Base-by-base conservation (phyloP, 37 sponge, comb jelly and placozoan species). In the Hormiphora californensis region DNA sequence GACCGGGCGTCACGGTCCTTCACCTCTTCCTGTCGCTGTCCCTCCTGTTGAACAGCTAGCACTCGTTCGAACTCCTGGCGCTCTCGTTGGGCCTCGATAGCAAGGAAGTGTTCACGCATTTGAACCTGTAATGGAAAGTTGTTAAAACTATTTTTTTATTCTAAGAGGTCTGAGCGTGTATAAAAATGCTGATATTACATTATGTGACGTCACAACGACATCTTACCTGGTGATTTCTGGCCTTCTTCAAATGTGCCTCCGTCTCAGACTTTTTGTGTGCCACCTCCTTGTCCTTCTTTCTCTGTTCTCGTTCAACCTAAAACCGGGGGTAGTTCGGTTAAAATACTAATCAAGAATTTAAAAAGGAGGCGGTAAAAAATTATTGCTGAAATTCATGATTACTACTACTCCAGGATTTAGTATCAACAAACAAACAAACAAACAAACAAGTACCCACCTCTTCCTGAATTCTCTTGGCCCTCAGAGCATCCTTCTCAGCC, bases 401-500 rank as follows among this genome's bases (percentile, higher is more conserved):
- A n/a, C n/a, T n/a, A n/a, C n/a, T n/a, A n/a, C 9, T 17, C 15
- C 53, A 17, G 9, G 9, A 15, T 15, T 49, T 17, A 49, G 53
- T 15, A 49, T 49, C 53, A 49, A 49, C 9, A 49, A 49, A 49
- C 15, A 15, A 49, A 49, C 53, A 17, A 15, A 49, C 9, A 49
- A 49, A 49, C 15, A 9, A 49, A 49, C 15, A 9, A 59, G 7
- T 28, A 41, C 44, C 3, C n/a, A 57, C 86, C 87, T 92, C 91
- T 73, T 98, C 99, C 53, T 98, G 99, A 40, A 94, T 89, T 12
- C 99, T 59, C 87, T 94, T 94, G 32, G 99, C 99, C 55, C 92
- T 57, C 28, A 98, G 89, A 21, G 92, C 91, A 90, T 98, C 99
- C 92, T 73, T 97, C 89, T 95, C 99, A 15, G 99, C 95, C 57